phyloP scores from a whole-genome alignment of 2,113 vertebrate genomes.

The Formicarius rufipectus region DNA sequence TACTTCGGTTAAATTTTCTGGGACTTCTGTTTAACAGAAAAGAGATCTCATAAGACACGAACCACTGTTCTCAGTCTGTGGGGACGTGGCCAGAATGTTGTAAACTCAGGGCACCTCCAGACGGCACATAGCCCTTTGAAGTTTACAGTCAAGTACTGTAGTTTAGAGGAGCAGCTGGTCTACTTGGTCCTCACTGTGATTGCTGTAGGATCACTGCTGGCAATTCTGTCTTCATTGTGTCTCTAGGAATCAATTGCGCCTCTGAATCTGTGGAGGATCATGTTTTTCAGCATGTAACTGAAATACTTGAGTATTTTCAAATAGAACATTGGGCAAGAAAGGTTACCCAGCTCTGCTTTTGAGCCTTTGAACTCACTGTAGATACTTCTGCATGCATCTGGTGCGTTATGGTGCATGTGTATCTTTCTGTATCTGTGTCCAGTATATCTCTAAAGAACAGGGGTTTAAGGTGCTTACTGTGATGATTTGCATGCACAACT shows the following conservation, averaged over 20 bases:
- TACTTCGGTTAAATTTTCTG: not conserved
- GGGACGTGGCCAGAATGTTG: not conserved
- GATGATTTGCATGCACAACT: not conserved
- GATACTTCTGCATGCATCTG: slow-evolving; percentile 21
- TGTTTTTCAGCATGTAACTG: not conserved
- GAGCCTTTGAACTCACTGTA: not conserved
- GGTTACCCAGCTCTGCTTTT: not conserved
- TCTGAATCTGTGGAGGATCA: not conserved
- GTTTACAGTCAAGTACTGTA: not conserved
- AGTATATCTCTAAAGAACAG: not conserved
- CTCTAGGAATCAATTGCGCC: not conserved
- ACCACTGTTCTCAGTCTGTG: not conserved
- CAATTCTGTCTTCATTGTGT: not conserved
- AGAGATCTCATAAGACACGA: not conserved
- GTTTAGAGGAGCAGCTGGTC: not conserved
- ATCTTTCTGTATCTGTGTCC: not conserved
- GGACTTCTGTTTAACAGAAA: not conserved
- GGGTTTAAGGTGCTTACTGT: not conserved
- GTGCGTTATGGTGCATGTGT: not conserved
- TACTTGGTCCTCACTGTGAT: not conserved
- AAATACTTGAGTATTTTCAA: not conserved
- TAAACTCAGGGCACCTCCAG: not conserved
- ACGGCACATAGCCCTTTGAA: not conserved
- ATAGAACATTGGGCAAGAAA: not conserved
- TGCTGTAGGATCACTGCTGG: not conserved